Base-by-base conservation (phyloP, 2,888 invertebrate species). In the Apoda limacodes region DNA sequence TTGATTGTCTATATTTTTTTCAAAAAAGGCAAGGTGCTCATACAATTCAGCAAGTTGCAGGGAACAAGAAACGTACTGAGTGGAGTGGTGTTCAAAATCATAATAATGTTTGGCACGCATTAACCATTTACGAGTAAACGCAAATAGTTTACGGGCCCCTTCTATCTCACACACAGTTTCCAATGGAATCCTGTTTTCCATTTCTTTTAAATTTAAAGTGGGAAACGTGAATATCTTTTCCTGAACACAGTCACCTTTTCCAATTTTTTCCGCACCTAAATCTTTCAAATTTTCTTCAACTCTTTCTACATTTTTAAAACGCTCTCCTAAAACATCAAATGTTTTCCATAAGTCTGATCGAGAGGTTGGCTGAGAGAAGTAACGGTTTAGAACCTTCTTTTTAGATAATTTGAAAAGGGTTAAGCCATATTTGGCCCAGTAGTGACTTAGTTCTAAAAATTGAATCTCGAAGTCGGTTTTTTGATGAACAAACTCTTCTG, bases 21-120 rank as follows among this genome's bases (percentile, higher is more conserved):
- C 91, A 63, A 89, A 92, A 57, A 88, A 88, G 0, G 88, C 85
- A 29, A 92, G 66, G 48, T 84, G 82, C 44, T 86, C 84, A 52
- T 86, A 89, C 9, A 88, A 57, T 46, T 86, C 86, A 22, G 88
- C 88, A 24, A 84, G 54, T 50, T 86, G 85, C 39, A 85, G 52
- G 2, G 84, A 80, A 35, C 83, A 80, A 23, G 85, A 83, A 31
- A 85, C 82, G 43, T 83, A 85, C 43, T 85, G 83, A 19, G 83
- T 67, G 0, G 85, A 81, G 47, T 82, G 78, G 42, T 85, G 82
- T 35, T 83, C 76, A 23, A 86, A 68, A 32, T 83, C 84, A 40
- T 85, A 85, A 50, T 78, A 85, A 30, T 80, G 66, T 39, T 83
- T 80, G 1, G 83, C 82, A 20, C 83, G 65, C 70, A 83, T 83